Evolutionary conservation across 2,113 vertebrate species (phyloP).

Genomic region (Pseudorasbora parva): DNA sequence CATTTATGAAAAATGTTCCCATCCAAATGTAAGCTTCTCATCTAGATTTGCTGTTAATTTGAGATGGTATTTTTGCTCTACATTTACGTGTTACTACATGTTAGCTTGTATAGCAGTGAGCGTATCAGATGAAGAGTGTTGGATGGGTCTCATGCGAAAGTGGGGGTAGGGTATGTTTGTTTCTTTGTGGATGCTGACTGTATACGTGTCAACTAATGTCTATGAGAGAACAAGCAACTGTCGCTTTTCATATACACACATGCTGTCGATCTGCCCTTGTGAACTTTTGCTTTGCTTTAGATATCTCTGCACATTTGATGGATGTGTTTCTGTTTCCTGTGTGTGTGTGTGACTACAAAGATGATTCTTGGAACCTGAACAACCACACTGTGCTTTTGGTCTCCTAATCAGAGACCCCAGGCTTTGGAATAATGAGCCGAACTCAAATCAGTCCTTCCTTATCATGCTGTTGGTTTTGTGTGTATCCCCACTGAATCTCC

Average conservation of each 20-base stretch:
- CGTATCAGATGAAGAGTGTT: too few relatives aligned
- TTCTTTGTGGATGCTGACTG: background rate
- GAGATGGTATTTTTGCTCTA: too few relatives aligned
- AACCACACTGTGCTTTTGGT: background rate
- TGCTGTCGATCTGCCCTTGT: background rate
- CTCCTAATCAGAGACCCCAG: background rate
- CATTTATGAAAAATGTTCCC: background rate
- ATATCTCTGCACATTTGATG: constrained; percentile 13
- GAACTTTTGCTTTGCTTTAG: background rate
- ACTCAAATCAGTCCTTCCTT: background rate
- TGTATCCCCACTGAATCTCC: background rate
- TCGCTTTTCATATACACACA: constrained; percentile 12
- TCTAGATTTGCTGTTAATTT: background rate
- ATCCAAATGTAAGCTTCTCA: background rate
- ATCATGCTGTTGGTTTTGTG: constrained; percentile 1
- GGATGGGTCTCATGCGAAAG: too few relatives aligned
- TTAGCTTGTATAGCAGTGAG: too few relatives aligned
- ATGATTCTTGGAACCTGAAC: background rate
- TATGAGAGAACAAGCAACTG: background rate
- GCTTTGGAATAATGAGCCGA: constrained; percentile 5
- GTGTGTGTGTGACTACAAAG: constrained; percentile 19
- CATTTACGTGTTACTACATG: too few relatives aligned
- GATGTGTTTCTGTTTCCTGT: background rate
- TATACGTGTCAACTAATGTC: background rate
- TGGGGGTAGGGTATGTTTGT: too few relatives aligned